Conservation (phyloP, 2,888 invertebrate genomes). For the Nycteola revayana region DNA sequence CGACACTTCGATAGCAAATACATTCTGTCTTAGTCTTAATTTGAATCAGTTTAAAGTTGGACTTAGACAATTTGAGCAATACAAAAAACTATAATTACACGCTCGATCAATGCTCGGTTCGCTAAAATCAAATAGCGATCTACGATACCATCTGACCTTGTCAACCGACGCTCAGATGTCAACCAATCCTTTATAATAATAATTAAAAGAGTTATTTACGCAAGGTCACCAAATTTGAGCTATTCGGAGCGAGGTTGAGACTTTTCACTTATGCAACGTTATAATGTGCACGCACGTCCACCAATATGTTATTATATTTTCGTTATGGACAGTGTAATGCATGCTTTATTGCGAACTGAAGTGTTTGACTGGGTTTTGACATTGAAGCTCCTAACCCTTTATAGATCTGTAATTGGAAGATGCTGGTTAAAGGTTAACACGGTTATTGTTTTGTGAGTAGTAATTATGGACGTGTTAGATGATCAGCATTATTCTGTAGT, state of each 20-base stretch:
- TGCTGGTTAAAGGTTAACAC: slow-evolving; percentile 19
- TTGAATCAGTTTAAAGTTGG: too few relatives aligned
- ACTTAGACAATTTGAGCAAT: too few relatives aligned
- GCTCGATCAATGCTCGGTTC: slow-evolving; percentile 21
- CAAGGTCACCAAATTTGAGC: slow-evolving; percentile 71
- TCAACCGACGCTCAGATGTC: slow-evolving; percentile 59
- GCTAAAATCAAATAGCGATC: slow-evolving; percentile 25
- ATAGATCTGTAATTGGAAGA: slow-evolving; percentile 14
- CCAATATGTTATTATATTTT: slow-evolving; percentile 69
- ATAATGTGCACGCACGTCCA: slow-evolving; percentile 47
- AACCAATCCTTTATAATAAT: slow-evolving; percentile 65
- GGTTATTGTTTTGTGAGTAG: too few relatives aligned
- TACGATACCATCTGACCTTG: slow-evolving; percentile 41
- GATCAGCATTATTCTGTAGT: too few relatives aligned
- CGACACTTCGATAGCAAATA: too few relatives aligned
- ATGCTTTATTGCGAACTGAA: slow-evolving; percentile 28
- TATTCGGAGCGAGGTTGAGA: slow-evolving; percentile 71
- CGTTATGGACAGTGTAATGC: slow-evolving; percentile 62
- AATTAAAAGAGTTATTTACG: slow-evolving; percentile 66
- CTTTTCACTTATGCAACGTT: slow-evolving; percentile 59
- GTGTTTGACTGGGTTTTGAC: slow-evolving; percentile 31
- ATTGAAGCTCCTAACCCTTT: slow-evolving; percentile 29
- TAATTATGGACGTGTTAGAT: too few relatives aligned
- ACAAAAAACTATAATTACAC: slow-evolving; percentile 10
- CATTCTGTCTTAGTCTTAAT: too few relatives aligned